Evolutionary conservation across 2,797 vertebrate species (phyloP).

Genomic region (Acrossocheilus wenchowensis): DNA sequence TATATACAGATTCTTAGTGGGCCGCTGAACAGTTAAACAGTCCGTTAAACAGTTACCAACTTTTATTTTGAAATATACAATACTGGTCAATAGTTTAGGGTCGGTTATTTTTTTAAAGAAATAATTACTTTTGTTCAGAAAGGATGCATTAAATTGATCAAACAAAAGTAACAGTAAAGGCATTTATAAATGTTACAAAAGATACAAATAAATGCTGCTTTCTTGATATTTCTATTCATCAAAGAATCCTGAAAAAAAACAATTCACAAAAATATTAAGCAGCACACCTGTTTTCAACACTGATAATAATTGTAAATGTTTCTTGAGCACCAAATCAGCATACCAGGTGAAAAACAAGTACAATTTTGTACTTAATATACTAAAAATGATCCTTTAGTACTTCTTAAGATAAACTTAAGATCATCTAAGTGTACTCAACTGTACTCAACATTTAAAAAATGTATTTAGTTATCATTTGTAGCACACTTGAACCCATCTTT

Average conservation of each 20-base stretch:
- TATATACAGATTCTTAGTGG: neutral
- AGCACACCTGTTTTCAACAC: neutral
- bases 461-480: too few species aligned
- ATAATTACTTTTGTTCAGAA: neutral
- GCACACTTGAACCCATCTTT: too few species aligned
- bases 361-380: too few species aligned
- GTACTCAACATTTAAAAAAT: too few species aligned
- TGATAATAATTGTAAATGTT: neutral
- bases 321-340: neutral
- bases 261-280: neutral
- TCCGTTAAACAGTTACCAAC: neutral
- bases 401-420: too few species aligned
- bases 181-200: too few species aligned
- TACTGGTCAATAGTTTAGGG: neutral
- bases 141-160: neutral
- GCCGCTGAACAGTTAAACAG: too few species aligned
- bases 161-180: neutral
- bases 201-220: neutral
- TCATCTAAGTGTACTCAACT: too few species aligned
- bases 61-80: neutral
- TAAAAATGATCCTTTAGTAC: too few species aligned
- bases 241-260: neutral
- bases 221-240: neutral
- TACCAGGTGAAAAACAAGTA: too few species aligned
- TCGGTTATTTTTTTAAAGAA: neutral